Evolutionary conservation across 1,140 invertebrate genomes (phyloP), one percentile per base, ranked within the genome.

Genomic region (Spodoptera frugiperda): DNA sequence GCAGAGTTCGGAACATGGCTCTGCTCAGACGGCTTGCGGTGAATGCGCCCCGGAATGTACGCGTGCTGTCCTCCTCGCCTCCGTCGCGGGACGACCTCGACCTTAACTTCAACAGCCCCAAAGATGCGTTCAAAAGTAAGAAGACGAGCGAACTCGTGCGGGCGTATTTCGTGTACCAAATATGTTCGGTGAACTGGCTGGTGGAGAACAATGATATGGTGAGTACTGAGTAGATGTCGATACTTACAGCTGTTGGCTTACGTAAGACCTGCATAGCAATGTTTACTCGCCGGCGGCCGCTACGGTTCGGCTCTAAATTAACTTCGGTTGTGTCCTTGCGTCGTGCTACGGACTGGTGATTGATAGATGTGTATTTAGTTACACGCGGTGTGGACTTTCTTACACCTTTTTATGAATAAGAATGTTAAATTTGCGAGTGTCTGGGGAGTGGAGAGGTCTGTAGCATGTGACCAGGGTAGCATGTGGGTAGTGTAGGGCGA

Each of bases 201-300:
- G 99, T 99, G 63, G 97, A 99, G 87, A 97, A 99, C 94, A 99
- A 99, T 90, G 97, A 97, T 95, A 96, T 97, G 97, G 98, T 99
- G 95, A 96, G 95, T 93, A 51, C 98, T 99, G 95, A 96, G 95
- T 93, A 51, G 84, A 85, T n/a, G n/a, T 86, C 78, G 84, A 78
- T 84, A 80, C 17, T 46, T n/a, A 15, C 71, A 61, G 71, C 55
- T 73, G 71, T 79, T 74, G 76, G 79, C 82, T 89, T 88, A 87
- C 83, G 82, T 91, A 90, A 90, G 65, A 72, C 79, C 75, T 78
- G 72, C 65, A 80, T 54, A 78, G 76, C 80, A 81, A 70, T 83
- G 65, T 76, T 79, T 65, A 72, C 55, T 81, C 77, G 73, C 84
- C 86, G 83, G 82, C 81, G 73, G 83, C 86, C 82, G 82, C 81